A percentile compares a stretch with the other conserved stretches of the same genome.
phyloP scores from a whole-genome alignment of 2,888 invertebrate species.

The Drosophila birchii region DNA sequence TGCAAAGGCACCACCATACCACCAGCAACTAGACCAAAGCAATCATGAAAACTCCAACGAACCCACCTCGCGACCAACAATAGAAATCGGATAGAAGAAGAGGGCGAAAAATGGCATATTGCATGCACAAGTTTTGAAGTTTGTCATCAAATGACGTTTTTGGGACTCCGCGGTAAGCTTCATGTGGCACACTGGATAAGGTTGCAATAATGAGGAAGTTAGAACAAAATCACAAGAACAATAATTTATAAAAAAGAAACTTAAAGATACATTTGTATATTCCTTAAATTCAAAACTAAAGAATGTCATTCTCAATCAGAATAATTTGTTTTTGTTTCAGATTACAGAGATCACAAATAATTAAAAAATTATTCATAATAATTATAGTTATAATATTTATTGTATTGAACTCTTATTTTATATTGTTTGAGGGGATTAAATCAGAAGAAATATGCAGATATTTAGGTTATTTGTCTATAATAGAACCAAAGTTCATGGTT shows the following conservation, averaged over 20 bases:
- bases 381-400: neutral
- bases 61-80: slow-evolving; percentile 59
- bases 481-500: too few species aligned
- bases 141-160: slow-evolving; percentile 80
- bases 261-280: neutral
- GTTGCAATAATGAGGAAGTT: neutral
- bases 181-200: slow-evolving; percentile 21
- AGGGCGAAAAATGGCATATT: slow-evolving; percentile 68
- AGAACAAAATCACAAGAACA: neutral
- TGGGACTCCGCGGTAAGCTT: slow-evolving; percentile 40
- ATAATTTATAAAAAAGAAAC: neutral
- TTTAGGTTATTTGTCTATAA: too few species aligned
- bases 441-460: too few species aligned
- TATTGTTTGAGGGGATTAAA: too few species aligned
- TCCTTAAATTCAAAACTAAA: neutral
- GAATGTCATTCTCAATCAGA: neutral
- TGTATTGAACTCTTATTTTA: neutral
- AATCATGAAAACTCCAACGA: slow-evolving; percentile 56
- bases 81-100: slow-evolving; percentile 48
- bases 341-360: neutral
- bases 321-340: neutral
- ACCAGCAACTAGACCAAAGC: slow-evolving; percentile 49
- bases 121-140: slow-evolving; percentile 75
- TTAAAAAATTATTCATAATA: too few species aligned
- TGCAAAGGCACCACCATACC: slow-evolving; percentile 18